phyloP scores from a whole-genome alignment of 53 echinoderm and acorn worm species.

The Glandiceps talaboti region DNA sequence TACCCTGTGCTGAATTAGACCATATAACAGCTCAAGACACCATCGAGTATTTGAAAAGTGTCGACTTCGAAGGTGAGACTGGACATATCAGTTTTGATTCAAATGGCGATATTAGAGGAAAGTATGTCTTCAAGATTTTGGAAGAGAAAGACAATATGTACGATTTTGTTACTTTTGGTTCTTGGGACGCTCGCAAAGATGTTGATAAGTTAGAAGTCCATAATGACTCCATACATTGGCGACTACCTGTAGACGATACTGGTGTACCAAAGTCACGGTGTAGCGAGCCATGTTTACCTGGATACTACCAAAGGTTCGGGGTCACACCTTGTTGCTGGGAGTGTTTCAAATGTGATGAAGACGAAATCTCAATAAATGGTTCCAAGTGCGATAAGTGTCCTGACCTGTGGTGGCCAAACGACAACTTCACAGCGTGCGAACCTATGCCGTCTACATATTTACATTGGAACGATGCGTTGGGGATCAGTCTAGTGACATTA shows the following conservation, averaged over 20 bases:
- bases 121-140: constrained; percentile 22
- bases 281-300: constrained; percentile 13
- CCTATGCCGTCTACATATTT: constrained; percentile 16
- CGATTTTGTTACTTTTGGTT: constrained; percentile 29
- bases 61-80: constrained; percentile 5
- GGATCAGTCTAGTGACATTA: constrained; percentile 8
- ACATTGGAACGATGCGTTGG: constrained; percentile 19
- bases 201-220: neutral
- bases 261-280: constrained; percentile 15
- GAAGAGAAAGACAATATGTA: constrained; percentile 20
- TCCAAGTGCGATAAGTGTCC: constrained; percentile 21
- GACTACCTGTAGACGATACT: too few relatives aligned
- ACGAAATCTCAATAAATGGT: constrained; percentile 44
- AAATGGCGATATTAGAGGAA: constrained; percentile 14
- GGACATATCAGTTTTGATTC: constrained; percentile 15
- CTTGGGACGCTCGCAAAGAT: constrained; percentile 21
- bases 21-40: constrained; percentile 3
- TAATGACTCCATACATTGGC: neutral
- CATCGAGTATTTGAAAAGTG: constrained; percentile 18
- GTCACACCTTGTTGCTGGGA: constrained; percentile 40
- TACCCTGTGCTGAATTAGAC: constrained; percentile 1
- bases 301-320: constrained; percentile 26
- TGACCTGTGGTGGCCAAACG: constrained; percentile 18
- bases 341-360: constrained; percentile 26
- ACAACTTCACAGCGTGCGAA: constrained; percentile 12